These are phyloP conservation scores for Ricordea florida DNA, from an alignment of 92 coral and sea anemone genomes.

Conservation along the genomic window DNA sequence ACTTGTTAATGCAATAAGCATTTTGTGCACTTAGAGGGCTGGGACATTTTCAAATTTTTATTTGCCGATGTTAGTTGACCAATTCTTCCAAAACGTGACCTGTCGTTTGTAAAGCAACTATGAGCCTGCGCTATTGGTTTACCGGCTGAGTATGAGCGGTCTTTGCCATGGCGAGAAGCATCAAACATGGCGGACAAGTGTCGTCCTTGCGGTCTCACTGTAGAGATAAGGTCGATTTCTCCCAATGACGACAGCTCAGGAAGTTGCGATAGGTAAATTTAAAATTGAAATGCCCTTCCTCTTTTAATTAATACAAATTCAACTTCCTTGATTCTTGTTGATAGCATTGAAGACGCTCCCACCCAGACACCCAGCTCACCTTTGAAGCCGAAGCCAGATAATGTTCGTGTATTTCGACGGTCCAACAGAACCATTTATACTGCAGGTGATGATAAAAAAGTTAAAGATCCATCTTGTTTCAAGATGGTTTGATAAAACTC, in stretches of 20 bases:
- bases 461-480: no score
- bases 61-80: no score
- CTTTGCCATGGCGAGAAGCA: slow-evolving; percentile 6
- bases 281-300: neutral
- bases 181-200: slow-evolving; percentile 77
- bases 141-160: no score
- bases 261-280: slow-evolving; percentile 67
- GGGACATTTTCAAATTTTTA: neutral
- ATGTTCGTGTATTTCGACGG: slow-evolving; percentile 65
- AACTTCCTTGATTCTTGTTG: neutral
- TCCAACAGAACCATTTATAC: slow-evolving; percentile 81
- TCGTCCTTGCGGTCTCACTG: slow-evolving; percentile 17
- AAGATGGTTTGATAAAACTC: no score
- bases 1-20: slow-evolving; percentile 1
- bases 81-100: neutral
- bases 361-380: slow-evolving; percentile 64
- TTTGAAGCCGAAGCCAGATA: slow-evolving; percentile 54
- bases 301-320: neutral
- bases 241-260: slow-evolving; percentile 75
- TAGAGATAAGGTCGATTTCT: slow-evolving; percentile 58
- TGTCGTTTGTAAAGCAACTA: no score
- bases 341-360: slow-evolving; percentile 36
- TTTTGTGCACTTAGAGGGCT: slow-evolving; percentile 2
- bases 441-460: slow-evolving; percentile 64
- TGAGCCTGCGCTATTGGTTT: no score